phyloP scores from a whole-genome alignment of 2,113 vertebrate species.

The Scortum barcoo region DNA sequence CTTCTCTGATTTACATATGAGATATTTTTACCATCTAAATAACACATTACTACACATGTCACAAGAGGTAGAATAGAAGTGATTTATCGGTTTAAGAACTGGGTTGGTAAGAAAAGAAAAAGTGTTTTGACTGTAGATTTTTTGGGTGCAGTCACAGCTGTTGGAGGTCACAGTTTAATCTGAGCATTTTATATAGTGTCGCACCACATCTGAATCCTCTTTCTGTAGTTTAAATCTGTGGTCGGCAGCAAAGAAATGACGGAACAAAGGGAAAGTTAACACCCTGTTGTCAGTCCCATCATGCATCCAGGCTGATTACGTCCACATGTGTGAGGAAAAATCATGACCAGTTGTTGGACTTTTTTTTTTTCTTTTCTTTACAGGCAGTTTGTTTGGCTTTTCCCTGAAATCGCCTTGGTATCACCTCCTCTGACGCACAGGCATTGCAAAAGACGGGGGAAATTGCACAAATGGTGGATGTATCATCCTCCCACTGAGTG shows the following conservation, averaged over 20 bases:
- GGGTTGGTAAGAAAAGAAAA: not conserved
- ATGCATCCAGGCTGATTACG: slow-evolving; percentile 33
- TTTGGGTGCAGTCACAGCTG: not conserved
- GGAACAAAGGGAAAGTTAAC: slow-evolving; percentile 43
- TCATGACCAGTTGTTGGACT: slow-evolving; percentile 4
- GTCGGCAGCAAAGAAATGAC: slow-evolving; percentile 7
- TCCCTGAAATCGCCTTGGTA: not conserved
- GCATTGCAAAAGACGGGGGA: slow-evolving; percentile 7
- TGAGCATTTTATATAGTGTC: not conserved
- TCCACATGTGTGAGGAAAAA: slow-evolving; percentile 48
- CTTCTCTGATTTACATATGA: slow-evolving; percentile 1
- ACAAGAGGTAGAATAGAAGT: not conserved
- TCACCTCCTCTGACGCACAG: slow-evolving; percentile 35
- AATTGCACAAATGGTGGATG: not conserved
- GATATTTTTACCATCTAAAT: not conserved
- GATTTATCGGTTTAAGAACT: not conserved
- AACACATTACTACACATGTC: not conserved
- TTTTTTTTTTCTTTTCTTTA: not conserved
- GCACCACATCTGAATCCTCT: slow-evolving; percentile 23
- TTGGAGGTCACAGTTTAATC: not conserved
- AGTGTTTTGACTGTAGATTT: not conserved
- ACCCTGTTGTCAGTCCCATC: slow-evolving; percentile 34
- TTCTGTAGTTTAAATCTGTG: not conserved
- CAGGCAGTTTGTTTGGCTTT: slow-evolving; percentile 28
- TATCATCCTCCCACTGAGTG: not conserved